A percentile compares a stretch with the other conserved stretches of the same genome.
These are phyloP conservation scores for Plagiodera versicolora DNA, from an alignment of 2,888 invertebrate genomes.

Conservation along the genomic window DNA sequence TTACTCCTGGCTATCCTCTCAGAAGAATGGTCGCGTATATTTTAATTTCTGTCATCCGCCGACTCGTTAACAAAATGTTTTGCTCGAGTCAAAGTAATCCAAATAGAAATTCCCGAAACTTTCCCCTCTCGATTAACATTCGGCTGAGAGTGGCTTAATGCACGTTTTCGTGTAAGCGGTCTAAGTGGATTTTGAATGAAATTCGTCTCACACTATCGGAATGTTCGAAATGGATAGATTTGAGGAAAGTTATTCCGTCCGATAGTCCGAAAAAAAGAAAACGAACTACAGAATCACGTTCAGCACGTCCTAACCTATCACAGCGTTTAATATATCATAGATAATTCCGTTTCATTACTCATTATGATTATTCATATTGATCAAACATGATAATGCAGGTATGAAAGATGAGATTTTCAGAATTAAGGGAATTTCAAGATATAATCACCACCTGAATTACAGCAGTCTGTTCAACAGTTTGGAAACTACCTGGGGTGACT, in stretches of 20 bases:
- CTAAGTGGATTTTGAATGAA: not conserved
- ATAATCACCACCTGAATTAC: not conserved
- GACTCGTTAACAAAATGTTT: constrained; percentile 35
- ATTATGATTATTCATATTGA: no score
- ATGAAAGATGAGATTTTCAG: no score
- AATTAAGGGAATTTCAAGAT: not conserved
- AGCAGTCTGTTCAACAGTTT: constrained; percentile 24
- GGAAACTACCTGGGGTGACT: constrained; percentile 32
- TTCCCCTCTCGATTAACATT: constrained; percentile 29
- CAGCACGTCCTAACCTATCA: no score
- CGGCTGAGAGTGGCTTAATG: constrained; percentile 24
- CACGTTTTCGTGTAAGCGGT: constrained; percentile 13
- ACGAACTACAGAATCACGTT: no score
- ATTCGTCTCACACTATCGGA: not conserved
- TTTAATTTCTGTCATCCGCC: constrained; percentile 46
- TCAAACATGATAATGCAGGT: no score
- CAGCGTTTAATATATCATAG: no score
- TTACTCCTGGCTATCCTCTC: constrained; percentile 43
- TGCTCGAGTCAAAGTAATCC: constrained; percentile 33
- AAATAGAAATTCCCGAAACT: constrained; percentile 31
- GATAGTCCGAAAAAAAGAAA: no score
- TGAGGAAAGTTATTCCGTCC: no score
- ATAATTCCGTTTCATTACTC: no score
- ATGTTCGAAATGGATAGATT: no score
- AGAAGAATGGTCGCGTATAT: constrained; percentile 46